Evolutionary conservation across 2,888 invertebrate species (phyloP), one percentile per base, ranked within the genome.

Genomic region (Helicoverpa assulta): DNA sequence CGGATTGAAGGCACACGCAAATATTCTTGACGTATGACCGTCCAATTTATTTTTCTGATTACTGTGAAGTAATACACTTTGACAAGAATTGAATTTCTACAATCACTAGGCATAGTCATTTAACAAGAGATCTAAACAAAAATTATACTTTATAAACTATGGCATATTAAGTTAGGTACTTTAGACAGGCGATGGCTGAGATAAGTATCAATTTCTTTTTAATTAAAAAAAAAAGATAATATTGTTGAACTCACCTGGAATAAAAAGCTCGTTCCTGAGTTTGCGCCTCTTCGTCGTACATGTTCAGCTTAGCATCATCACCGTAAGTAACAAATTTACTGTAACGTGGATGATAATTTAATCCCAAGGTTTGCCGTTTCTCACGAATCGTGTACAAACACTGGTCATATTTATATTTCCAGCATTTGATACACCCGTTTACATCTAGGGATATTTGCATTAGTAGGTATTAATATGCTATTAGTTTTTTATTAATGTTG

Each of bases 231-330:
- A 40, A 4, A 14, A 40, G 10, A 33, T 33, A 33, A 33, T 10
- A 40, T 40, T 40, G 4, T 40, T 40, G 4, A 40, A 57, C 58
- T 78, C 86, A 97, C 97, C 97, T 97, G 67, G 95, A 93, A 79
- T 95, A 94, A 85, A 97, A 96, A 62, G 97, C 94, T 71, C 97
- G 92, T 88, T 97, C 97, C 86, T 96, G 96, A 5, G 96, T 96
- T 86, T 96, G 96, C 16, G 96, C 97, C 91, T 97, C 97, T 90
- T 97, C 97, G 81, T 97, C 97, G 85, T 97, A 97, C 88, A 97
- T 95, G 82, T 96, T 96, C 51, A 97, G 89, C 85, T 95, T 96
- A 19, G 96, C 93, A 85, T 97, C 97, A 81, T 97, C 97, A 0
- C 97, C 97, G 67, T 96, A 96, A 0, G 97, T 97, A 51, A 95